Evolutionary conservation across 1,140 invertebrate genomes (phyloP).

Genomic region (Chlorops oryzae): DNA sequence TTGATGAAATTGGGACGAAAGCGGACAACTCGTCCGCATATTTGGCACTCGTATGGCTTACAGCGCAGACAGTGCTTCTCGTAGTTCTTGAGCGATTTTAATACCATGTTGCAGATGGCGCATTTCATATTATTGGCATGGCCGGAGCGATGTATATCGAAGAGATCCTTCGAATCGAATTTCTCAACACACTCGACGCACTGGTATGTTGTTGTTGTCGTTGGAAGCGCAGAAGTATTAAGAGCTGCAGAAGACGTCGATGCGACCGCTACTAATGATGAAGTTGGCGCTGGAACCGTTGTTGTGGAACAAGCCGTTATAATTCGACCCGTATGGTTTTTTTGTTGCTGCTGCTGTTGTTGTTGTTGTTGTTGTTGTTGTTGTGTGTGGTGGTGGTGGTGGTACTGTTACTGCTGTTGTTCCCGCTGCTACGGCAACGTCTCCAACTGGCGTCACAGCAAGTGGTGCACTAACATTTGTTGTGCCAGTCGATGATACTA

Average conservation of each 20-base stretch:
- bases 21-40: constrained; percentile 43
- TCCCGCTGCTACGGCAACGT: constrained; percentile 9
- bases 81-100: constrained; percentile 44
- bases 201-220: constrained; percentile 31
- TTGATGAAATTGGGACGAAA: constrained; percentile 45
- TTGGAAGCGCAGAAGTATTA: not conserved
- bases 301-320: no score
- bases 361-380: constrained; percentile 6
- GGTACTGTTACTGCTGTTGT: constrained; percentile 15
- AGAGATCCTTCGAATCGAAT: constrained; percentile 43
- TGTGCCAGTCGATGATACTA: constrained; percentile 5
- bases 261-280: constrained; percentile 2
- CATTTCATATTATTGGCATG: constrained; percentile 47
- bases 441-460: constrained; percentile 8
- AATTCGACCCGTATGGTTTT: constrained; percentile 1
- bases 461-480: constrained; percentile 2
- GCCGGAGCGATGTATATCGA: constrained; percentile 42
- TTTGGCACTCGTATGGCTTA: constrained; percentile 47
- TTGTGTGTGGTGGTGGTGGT: constrained; percentile 6
- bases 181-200: constrained; percentile 43
- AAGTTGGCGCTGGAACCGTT: constrained; percentile 2
- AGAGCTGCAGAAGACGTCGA: constrained; percentile 10
- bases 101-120: constrained; percentile 45
- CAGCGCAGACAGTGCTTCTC: constrained; percentile 46
- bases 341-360: constrained; percentile 9